A percentile compares a stretch with the other conserved stretches of the same genome.
Conservation (phyloP, 1,140 invertebrate genomes). For the Marisa cornuarietis region DNA sequence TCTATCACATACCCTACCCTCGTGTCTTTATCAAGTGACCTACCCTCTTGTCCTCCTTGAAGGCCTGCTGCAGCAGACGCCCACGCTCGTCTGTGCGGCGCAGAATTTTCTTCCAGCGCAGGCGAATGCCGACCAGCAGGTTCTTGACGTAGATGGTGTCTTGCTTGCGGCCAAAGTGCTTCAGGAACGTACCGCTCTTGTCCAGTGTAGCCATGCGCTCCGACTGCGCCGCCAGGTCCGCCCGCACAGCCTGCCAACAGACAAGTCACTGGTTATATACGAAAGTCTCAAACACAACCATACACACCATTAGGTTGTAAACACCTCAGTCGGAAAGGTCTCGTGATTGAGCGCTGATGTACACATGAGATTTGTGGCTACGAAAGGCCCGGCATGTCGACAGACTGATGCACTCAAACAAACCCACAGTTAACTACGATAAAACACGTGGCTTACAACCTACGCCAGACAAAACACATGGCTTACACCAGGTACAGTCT, state of each 20-base stretch:
- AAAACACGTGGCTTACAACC: too few relatives aligned
- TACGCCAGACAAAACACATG: too few relatives aligned
- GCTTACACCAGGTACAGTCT: too few relatives aligned
- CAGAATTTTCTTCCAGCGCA: constrained; percentile 91
- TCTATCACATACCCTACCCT: background rate
- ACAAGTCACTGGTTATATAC: too few relatives aligned
- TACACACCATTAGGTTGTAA: too few relatives aligned
- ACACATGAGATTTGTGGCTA: too few relatives aligned
- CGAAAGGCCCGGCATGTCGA: too few relatives aligned
- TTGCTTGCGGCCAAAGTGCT: constrained; percentile 99
- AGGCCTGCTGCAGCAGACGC: constrained; percentile 90
- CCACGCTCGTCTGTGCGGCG: constrained; percentile 80
- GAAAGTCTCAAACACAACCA: too few relatives aligned
- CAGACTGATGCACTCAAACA: too few relatives aligned
- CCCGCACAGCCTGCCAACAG: constrained; percentile 78
- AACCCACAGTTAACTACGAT: too few relatives aligned
- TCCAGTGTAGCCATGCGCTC: constrained; percentile 95
- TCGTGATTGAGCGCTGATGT: too few relatives aligned
- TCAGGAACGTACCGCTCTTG: constrained; percentile 96
- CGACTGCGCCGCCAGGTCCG: constrained; percentile 90
- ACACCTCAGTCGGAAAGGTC: too few relatives aligned
- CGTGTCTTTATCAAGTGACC: background rate
- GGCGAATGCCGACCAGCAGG: constrained; percentile 93
- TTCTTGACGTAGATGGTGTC: constrained; percentile 99
- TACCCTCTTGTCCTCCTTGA: constrained; percentile 82